These are phyloP conservation scores for Sebastes dallii DNA, from an alignment of 2,797 vertebrate species.

Conservation along the genomic window DNA sequence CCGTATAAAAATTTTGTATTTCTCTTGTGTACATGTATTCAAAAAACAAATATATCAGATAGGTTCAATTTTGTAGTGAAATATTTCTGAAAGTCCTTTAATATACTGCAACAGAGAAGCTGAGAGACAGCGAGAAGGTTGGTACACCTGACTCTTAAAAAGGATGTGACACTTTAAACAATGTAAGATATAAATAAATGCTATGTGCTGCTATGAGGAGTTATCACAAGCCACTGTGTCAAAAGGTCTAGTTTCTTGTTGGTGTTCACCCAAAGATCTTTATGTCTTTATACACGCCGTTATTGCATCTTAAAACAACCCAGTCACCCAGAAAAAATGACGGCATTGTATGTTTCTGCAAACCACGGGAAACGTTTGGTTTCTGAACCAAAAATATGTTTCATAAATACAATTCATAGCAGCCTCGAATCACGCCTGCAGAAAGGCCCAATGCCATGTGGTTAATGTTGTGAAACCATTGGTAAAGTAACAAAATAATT, in stretches of 20 bases:
- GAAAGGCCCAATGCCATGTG: not conserved
- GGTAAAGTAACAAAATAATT: not conserved
- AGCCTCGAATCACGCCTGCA: not conserved
- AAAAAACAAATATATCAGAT: conserved; percentile 46
- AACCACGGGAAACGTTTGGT: not conserved
- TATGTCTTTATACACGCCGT: not conserved
- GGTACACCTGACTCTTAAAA: conserved; percentile 22
- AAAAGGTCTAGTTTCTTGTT: not conserved
- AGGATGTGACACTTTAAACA: conserved; percentile 18
- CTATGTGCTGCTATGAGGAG: not conserved
- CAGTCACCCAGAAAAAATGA: not conserved
- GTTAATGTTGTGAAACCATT: too few species aligned
- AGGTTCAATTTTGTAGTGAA: conserved; percentile 33
- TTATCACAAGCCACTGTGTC: not conserved
- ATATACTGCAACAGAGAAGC: conserved; percentile 53
- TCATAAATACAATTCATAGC: not conserved
- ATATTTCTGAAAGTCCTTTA: conserved; percentile 47
- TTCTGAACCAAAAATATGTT: not conserved
- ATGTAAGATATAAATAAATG: not conserved
- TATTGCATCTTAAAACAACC: not conserved
- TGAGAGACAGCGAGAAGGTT: conserved; percentile 2
- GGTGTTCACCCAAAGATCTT: not conserved
- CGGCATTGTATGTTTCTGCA: not conserved
- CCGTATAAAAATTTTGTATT: conserved; percentile 48
- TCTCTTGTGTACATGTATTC: conserved; percentile 41